phyloP scores from a whole-genome alignment of 2,888 invertebrate species.

The Seira ritae region DNA sequence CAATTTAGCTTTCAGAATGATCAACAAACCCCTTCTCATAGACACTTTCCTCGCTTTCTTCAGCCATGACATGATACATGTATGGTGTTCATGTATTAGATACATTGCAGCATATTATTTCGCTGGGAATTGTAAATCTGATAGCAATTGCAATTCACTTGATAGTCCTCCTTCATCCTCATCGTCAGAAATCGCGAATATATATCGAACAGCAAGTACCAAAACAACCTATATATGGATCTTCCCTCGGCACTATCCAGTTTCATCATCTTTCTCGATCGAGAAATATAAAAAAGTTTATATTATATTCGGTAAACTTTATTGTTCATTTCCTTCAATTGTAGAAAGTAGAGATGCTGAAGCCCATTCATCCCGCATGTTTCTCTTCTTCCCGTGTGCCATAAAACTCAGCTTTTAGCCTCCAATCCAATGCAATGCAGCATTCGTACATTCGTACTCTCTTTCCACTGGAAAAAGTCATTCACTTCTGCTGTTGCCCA shows the following conservation, averaged over 20 bases:
- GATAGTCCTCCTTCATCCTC: background rate
- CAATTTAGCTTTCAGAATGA: background rate
- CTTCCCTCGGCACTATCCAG: too few relatives aligned
- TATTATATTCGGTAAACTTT: background rate
- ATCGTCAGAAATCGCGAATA: too few relatives aligned
- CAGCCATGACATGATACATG: too few relatives aligned
- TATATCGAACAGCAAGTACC: background rate
- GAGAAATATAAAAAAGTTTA: background rate
- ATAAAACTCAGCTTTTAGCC: slow-evolving; percentile 41
- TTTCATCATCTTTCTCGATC: too few relatives aligned
- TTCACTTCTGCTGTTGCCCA: slow-evolving; percentile 30
- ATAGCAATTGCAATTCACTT: background rate
- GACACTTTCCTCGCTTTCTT: too few relatives aligned
- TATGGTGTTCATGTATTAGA: too few relatives aligned
- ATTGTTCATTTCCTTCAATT: too few relatives aligned
- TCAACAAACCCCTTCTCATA: too few relatives aligned
- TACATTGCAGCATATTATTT: too few relatives aligned
- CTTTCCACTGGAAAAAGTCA: slow-evolving; percentile 31
- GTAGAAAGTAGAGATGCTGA: too few relatives aligned
- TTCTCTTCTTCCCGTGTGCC: slow-evolving; percentile 16
- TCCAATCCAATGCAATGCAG: background rate
- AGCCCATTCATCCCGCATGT: slow-evolving; percentile 20
- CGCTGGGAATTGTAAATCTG: too few relatives aligned
- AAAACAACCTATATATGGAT: background rate
- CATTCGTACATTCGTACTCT: too few relatives aligned